A percentile compares a stretch with the other conserved stretches of the same genome.
Conservation (phyloP, 2,888 invertebrate species). For the Macaria notata region DNA sequence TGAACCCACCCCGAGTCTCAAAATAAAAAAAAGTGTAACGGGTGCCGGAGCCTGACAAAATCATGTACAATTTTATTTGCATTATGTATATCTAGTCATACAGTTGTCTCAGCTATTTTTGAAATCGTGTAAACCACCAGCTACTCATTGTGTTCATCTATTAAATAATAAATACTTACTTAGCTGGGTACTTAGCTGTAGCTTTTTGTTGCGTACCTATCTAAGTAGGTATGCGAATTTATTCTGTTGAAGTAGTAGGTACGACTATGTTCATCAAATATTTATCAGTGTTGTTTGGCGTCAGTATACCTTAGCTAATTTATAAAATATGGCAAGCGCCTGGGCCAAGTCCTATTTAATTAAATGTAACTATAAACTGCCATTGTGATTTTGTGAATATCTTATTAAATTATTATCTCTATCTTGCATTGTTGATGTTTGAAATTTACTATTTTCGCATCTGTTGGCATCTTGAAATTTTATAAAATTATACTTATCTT, state of each 20-base stretch:
- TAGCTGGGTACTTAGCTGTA: too few relatives aligned
- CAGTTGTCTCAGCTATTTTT: too few relatives aligned
- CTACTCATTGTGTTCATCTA: too few relatives aligned
- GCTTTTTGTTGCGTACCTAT: too few relatives aligned
- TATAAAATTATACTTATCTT: slow-evolving; percentile 43
- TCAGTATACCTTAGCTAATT: slow-evolving; percentile 16
- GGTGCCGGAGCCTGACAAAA: background rate
- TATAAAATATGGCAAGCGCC: slow-evolving; percentile 2
- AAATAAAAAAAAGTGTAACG: slow-evolving; percentile 43
- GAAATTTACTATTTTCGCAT: slow-evolving; percentile 43
- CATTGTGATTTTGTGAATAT: slow-evolving; percentile 20
- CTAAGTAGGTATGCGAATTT: too few relatives aligned
- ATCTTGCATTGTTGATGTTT: slow-evolving; percentile 37
- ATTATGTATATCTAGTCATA: background rate
- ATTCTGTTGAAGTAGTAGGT: too few relatives aligned
- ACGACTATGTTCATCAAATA: too few relatives aligned
- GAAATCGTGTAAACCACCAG: too few relatives aligned
- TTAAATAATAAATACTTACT: too few relatives aligned
- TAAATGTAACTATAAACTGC: too few relatives aligned
- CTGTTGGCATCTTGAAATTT: slow-evolving; percentile 60
- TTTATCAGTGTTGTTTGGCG: too few relatives aligned
- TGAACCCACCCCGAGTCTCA: slow-evolving; percentile 42
- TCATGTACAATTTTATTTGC: background rate
- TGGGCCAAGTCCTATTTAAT: too few relatives aligned
- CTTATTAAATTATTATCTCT: slow-evolving; percentile 18